Percentiles rank a stretch among this genome's conserved stretches.
These are phyloP conservation scores for Spialia ferax DNA, from an alignment of 2,888 invertebrate genomes.

Conservation along the genomic window DNA sequence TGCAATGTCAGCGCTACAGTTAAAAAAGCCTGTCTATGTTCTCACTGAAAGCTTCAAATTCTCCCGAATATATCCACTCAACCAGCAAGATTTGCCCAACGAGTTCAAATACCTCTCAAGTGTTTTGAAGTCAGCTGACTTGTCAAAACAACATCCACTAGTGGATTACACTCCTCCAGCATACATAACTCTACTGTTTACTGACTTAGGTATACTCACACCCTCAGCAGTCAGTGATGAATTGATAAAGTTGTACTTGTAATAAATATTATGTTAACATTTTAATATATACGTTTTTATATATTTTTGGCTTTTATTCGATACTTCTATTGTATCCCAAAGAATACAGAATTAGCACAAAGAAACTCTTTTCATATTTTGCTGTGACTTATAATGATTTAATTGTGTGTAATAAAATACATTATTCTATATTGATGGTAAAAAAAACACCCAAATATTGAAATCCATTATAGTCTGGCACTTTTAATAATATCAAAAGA, in stretches of 20 bases:
- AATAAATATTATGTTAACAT: conserved; percentile 54
- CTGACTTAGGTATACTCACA: conserved; percentile 97
- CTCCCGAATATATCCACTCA: conserved; percentile 96
- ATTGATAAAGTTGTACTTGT: conserved; percentile 98
- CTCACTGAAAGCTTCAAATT: conserved; percentile 99
- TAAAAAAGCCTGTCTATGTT: conserved; percentile 98
- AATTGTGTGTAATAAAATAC: too few species aligned
- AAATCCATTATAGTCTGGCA: conserved; percentile 70
- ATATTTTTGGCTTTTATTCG: conserved; percentile 9
- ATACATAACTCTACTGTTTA: conserved; percentile 96
- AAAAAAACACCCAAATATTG: conserved; percentile 46
- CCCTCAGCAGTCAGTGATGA: conserved; percentile 99
- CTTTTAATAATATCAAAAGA: conserved; percentile 70
- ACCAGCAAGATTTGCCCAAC: conserved; percentile 95
- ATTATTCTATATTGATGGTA: too few species aligned
- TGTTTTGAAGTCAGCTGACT: conserved; percentile 73
- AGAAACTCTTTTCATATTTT: not conserved
- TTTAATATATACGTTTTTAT: conserved; percentile 46
- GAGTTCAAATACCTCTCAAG: conserved; percentile 91
- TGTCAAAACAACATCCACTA: conserved; percentile 92
- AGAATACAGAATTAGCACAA: not conserved
- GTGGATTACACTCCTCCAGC: conserved; percentile 99
- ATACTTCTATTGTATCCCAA: not conserved
- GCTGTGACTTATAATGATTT: not conserved
- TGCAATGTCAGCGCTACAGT: conserved; percentile 94